Percentiles rank a stretch among this genome's conserved stretches.
Conservation (phyloP, 2,797 vertebrate genomes). For the Pteronotus mesoamericanus region DNA sequence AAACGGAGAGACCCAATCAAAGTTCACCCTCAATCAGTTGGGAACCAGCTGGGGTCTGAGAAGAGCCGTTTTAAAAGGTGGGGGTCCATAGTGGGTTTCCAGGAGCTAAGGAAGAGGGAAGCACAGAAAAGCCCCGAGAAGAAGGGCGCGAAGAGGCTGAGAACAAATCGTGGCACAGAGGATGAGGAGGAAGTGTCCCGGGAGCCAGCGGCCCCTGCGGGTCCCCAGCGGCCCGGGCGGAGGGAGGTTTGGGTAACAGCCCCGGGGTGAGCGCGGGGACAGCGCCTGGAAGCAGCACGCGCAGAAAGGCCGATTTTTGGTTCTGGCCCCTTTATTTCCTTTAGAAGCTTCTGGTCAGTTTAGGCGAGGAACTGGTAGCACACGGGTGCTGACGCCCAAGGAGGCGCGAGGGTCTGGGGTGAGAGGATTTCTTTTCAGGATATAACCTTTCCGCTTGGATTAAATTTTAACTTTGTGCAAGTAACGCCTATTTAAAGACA, state of each 20-base stretch:
- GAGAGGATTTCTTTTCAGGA: background rate
- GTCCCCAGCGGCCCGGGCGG: fast-evolving
- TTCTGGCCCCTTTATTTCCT: background rate
- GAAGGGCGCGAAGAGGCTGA: background rate
- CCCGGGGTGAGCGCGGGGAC: background rate
- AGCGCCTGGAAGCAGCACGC: background rate
- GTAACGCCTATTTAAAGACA: background rate
- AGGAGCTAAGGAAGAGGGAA: background rate
- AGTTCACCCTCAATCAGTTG: background rate
- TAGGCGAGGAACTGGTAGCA: background rate
- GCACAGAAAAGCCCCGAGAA: background rate
- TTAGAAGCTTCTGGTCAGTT: background rate
- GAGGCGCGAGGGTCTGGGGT: background rate
- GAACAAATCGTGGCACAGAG: background rate
- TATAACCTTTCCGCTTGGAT: background rate
- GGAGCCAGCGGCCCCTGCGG: background rate
- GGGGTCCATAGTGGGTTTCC: background rate
- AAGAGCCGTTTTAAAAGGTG: background rate
- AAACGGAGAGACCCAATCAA: background rate
- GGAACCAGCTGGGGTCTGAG: background rate
- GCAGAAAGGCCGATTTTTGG: background rate
- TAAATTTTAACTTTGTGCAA: background rate
- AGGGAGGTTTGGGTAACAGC: background rate
- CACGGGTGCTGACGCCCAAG: fast-evolving
- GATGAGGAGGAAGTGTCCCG: fast-evolving